A percentile compares a stretch with the other conserved stretches of the same genome.
Conservation (phyloP, 2,797 vertebrate species). For the Diglossa cyanea region DNA sequence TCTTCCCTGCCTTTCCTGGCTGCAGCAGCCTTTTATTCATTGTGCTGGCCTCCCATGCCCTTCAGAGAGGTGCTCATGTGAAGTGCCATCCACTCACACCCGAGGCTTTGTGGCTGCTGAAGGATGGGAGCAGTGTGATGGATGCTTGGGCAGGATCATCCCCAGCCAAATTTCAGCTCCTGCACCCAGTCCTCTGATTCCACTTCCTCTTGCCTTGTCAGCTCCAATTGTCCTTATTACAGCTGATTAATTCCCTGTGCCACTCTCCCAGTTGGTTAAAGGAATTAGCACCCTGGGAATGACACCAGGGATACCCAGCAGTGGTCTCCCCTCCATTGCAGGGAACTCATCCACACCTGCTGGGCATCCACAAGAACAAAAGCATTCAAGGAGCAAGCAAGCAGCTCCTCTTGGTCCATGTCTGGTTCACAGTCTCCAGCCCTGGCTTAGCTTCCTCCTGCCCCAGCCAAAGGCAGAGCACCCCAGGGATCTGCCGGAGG, state of each 20-base stretch:
- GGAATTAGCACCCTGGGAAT: background rate
- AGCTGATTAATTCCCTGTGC: background rate
- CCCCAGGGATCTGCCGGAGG: background rate
- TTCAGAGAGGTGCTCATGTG: background rate
- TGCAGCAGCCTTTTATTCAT: background rate
- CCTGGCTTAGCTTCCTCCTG: background rate
- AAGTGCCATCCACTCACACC: background rate
- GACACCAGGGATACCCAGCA: background rate
- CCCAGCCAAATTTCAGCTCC: background rate
- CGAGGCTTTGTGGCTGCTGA: rapidly evolving
- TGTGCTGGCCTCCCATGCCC: background rate
- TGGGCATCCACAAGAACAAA: background rate
- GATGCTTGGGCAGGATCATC: background rate
- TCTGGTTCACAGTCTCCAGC: background rate
- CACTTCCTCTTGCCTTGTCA: background rate
- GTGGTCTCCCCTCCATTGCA: rapidly evolving
- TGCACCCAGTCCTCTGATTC: background rate
- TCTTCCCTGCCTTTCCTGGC: background rate
- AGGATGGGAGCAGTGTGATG: rapidly evolving
- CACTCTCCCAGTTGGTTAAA: background rate
- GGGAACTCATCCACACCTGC: background rate
- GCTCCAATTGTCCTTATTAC: background rate
- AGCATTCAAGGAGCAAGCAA: background rate
- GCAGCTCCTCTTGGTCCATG: background rate
- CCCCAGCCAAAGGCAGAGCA: background rate